Percentiles rank a stretch among this genome's conserved stretches.
These are phyloP conservation scores for Diarsia dahlii DNA, from an alignment of 2,888 invertebrate species.

Conservation along the genomic window DNA sequence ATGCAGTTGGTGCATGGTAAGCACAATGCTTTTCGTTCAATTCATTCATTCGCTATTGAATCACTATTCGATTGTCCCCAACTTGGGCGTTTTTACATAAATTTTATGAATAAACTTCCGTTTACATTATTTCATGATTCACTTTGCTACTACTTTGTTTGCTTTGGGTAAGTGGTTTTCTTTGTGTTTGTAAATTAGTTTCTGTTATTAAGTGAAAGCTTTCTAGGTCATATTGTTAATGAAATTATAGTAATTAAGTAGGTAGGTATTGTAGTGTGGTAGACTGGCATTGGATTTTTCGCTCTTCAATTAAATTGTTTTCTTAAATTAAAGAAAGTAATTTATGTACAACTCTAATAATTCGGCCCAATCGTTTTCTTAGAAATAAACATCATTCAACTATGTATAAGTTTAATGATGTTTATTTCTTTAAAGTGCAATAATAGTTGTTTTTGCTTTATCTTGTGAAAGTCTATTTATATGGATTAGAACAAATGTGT, in stretches of 20 bases:
- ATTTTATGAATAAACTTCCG: slow-evolving; percentile 71
- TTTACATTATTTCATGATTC: slow-evolving; percentile 58
- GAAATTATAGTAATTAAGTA: not conserved
- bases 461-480: not conserved
- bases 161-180: slow-evolving; percentile 34
- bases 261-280: not conserved
- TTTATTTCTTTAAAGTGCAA: no score
- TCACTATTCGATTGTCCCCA: slow-evolving; percentile 83
- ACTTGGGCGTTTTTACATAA: slow-evolving; percentile 78
- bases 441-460: not conserved
- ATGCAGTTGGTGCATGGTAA: slow-evolving; percentile 83
- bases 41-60: slow-evolving; percentile 84
- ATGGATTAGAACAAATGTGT: slow-evolving; percentile 19
- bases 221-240: slow-evolving; percentile 14
- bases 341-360: not conserved
- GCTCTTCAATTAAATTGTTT: slow-evolving; percentile 9
- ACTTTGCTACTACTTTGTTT: slow-evolving; percentile 51
- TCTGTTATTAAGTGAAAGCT: slow-evolving; percentile 13
- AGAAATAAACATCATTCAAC: slow-evolving; percentile 9
- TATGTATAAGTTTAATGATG: not conserved
- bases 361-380: not conserved
- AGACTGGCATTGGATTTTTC: not conserved
- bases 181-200: slow-evolving; percentile 31
- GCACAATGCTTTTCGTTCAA: slow-evolving; percentile 82
- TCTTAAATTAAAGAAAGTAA: not conserved